Evolutionary conservation across 37 sponge, comb jelly and placozoan genomes (phyloP).

Genomic region (Spongilla lacustris): DNA sequence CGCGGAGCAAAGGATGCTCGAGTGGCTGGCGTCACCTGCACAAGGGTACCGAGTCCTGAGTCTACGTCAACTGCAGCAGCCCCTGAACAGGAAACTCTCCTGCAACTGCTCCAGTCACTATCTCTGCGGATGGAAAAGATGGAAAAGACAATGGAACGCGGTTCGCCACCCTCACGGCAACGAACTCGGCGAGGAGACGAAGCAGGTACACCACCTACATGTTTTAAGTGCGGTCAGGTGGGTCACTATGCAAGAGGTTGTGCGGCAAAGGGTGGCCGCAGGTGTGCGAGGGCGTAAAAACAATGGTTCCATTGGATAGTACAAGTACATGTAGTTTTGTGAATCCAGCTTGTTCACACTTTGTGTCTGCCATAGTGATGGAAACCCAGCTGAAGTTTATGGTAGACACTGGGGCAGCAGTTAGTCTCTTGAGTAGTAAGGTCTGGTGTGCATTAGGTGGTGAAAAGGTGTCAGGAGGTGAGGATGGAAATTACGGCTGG

Average conservation of each 20-base stretch:
- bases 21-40: background rate
- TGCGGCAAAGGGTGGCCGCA: background rate
- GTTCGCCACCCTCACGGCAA: background rate
- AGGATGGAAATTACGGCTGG: too few species aligned
- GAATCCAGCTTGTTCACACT: constrained; percentile 7
- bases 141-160: background rate
- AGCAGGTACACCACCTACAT: background rate
- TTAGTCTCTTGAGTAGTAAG: constrained; percentile 36
- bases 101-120: background rate
- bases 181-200: background rate
- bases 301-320: background rate
- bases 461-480: constrained; percentile 12
- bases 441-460: background rate
- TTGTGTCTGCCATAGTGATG: background rate
- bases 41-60: background rate
- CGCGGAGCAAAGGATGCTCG: background rate
- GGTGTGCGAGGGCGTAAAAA: background rate
- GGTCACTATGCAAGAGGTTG: constrained; percentile 41
- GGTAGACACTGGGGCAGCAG: constrained; percentile 58
- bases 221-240: constrained; percentile 36
- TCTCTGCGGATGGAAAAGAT: background rate
- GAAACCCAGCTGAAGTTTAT: constrained; percentile 8
- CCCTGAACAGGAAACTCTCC: background rate
- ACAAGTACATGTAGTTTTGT: background rate
- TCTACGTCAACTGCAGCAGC: background rate